These are phyloP conservation scores for Rotaria socialis DNA, from an alignment of 2,888 invertebrate genomes.

Conservation along the genomic window DNA sequence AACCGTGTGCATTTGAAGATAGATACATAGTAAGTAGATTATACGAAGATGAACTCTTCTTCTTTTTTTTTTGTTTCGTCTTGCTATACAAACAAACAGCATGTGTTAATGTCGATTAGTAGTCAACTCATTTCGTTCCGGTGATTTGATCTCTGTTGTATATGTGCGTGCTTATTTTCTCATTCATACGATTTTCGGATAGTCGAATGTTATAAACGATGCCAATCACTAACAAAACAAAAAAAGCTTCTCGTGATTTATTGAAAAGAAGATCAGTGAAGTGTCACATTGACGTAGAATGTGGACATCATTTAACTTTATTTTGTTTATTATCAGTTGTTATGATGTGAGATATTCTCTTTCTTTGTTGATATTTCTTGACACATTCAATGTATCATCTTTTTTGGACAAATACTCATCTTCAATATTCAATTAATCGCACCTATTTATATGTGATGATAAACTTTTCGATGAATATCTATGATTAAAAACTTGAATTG, in stretches of 20 bases:
- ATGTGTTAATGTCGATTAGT: conserved; percentile 22
- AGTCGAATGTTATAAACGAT: conserved; percentile 28
- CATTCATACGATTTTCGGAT: conserved; percentile 3
- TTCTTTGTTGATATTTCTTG: conserved; percentile 1
- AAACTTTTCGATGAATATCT: no score
- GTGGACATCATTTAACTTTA: background rate
- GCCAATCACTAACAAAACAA: background rate
- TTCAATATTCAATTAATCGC: conserved; percentile 24
- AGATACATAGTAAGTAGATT: conserved; percentile 29
- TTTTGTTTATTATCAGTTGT: conserved; percentile 29
- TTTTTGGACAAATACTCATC: conserved; percentile 16
- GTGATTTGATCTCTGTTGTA: background rate
- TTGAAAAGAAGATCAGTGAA: conserved; percentile 25
- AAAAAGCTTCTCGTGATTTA: background rate
- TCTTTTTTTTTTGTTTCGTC: background rate
- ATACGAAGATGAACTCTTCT: conserved; percentile 6
- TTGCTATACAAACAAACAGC: conserved; percentile 23
- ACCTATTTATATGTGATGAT: no score
- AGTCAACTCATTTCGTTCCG: conserved; percentile 20
- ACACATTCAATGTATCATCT: background rate
- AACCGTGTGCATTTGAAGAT: conserved; percentile 2
- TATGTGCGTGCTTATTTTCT: conserved; percentile 26
- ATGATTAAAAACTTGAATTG: no score
- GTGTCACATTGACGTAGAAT: conserved; percentile 16
- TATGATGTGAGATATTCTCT: background rate